A percentile compares a stretch with the other conserved stretches of the same genome.
These are phyloP conservation scores for Oreochromis spilurus DNA, from an alignment of 2,113 vertebrate genomes.

Conservation along the genomic window DNA sequence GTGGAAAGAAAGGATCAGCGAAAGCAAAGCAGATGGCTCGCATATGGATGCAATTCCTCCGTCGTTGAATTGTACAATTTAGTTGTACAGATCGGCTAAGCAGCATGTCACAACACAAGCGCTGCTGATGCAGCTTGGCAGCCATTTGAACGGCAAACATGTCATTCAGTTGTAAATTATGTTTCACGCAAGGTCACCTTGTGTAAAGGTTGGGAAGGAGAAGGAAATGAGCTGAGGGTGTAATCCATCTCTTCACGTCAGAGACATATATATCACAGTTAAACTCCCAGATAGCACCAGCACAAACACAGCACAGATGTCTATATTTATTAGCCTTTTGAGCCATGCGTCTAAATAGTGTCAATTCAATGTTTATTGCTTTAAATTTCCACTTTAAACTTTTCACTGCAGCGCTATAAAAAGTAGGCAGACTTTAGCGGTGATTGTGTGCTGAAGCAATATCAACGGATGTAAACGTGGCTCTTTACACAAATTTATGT, in stretches of 20 bases:
- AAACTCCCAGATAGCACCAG: constrained; percentile 18
- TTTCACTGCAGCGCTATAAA: neutral
- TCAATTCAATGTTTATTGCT: neutral
- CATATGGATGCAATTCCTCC: constrained; percentile 22
- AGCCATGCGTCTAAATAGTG: neutral
- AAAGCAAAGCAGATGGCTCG: constrained; percentile 34
- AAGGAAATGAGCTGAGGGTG: constrained; percentile 52
- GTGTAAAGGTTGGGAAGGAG: constrained; percentile 53
- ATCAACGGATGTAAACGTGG: neutral
- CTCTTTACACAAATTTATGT: constrained; percentile 7
- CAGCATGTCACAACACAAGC: constrained; percentile 33
- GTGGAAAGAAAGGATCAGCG: constrained; percentile 26
- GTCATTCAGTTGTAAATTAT: constrained; percentile 62
- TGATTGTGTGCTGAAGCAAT: neutral
- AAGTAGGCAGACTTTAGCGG: neutral
- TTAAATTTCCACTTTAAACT: neutral
- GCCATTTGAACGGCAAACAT: constrained; percentile 48
- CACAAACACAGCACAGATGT: constrained; percentile 27
- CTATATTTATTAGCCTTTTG: constrained; percentile 35
- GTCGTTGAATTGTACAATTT: constrained; percentile 29
- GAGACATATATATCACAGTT: constrained; percentile 45
- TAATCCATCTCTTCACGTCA: constrained; percentile 52
- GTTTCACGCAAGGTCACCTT: constrained; percentile 65
- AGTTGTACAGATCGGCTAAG: constrained; percentile 11
- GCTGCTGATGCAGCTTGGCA: constrained; percentile 30